Evolutionary conservation across 2,113 vertebrate genomes (phyloP).

Genomic region (Cheirogaleus medius): DNA sequence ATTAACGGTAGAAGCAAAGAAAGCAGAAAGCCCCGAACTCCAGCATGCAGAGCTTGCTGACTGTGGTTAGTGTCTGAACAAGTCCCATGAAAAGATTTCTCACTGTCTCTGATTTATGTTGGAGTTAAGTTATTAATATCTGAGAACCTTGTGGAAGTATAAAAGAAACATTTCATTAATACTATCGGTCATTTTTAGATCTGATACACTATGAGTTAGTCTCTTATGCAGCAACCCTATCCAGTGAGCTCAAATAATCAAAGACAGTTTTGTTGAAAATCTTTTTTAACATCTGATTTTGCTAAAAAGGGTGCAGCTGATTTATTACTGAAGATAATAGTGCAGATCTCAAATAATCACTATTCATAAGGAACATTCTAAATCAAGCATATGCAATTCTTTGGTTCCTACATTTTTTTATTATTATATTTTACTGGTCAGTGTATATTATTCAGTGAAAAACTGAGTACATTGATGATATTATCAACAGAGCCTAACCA

Average conservation of each 20-base stretch:
- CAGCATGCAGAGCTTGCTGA: background rate
- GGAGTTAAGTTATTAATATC: background rate
- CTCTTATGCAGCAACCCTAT: background rate
- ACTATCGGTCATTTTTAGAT: background rate
- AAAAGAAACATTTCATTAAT: background rate
- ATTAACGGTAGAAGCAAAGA: background rate
- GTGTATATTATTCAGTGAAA: background rate
- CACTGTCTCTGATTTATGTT: background rate
- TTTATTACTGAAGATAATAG: background rate
- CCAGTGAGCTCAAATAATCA: background rate
- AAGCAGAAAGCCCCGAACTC: background rate
- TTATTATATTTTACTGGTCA: background rate
- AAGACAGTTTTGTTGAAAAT: background rate
- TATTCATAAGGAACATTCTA: background rate
- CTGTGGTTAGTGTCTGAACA: background rate
- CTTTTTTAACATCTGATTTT: background rate
- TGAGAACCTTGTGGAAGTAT: background rate
- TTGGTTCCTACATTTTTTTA: background rate
- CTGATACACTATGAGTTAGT: background rate
- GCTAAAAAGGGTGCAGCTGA: background rate
- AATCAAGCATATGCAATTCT: background rate
- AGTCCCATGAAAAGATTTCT: background rate
- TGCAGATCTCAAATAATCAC: background rate
- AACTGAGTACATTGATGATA: background rate
- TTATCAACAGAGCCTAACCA: background rate